Evolutionary conservation across 1,140 invertebrate species (phyloP).

Genomic region (Thaumetopoea pityocampa): DNA sequence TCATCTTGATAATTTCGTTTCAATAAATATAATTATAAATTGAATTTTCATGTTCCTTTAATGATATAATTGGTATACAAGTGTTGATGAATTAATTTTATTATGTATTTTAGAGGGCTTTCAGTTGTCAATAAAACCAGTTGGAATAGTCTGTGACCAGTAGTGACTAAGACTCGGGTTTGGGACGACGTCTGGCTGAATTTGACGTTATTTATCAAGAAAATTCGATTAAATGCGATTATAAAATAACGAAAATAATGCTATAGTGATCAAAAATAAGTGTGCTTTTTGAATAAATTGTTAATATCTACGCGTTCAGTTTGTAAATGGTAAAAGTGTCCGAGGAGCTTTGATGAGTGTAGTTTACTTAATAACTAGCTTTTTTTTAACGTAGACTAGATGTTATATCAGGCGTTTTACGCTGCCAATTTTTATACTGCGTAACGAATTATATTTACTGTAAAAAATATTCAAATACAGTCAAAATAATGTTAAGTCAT

Average conservation of each 20-base stretch:
- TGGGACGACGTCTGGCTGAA: constrained; percentile 49
- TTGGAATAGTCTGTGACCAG: constrained; percentile 50
- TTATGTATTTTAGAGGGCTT: constrained; percentile 23
- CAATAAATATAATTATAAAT: no score
- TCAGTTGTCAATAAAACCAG: constrained; percentile 41
- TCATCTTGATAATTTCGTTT: no score
- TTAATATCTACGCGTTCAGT: constrained; percentile 24
- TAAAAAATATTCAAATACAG: no score
- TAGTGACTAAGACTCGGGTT: constrained; percentile 42
- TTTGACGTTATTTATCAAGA: constrained; percentile 31
- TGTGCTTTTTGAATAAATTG: constrained; percentile 25
- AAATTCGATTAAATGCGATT: constrained; percentile 38
- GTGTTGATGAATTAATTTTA: no score
- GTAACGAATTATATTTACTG: no score
- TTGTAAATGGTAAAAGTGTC: constrained; percentile 12
- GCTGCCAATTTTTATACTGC: no score
- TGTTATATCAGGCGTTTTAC: constrained; percentile 22
- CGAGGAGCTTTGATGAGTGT: constrained; percentile 35
- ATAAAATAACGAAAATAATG: constrained; percentile 41
- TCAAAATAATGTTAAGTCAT: constrained; percentile 34
- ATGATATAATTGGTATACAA: no score
- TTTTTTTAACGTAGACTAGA: constrained; percentile 47
- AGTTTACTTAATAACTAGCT: constrained; percentile 31
- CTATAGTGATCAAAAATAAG: constrained; percentile 23
- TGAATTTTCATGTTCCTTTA: no score